Evolutionary conservation across 1,140 invertebrate genomes (phyloP).

Genomic region (Achroia grisella): DNA sequence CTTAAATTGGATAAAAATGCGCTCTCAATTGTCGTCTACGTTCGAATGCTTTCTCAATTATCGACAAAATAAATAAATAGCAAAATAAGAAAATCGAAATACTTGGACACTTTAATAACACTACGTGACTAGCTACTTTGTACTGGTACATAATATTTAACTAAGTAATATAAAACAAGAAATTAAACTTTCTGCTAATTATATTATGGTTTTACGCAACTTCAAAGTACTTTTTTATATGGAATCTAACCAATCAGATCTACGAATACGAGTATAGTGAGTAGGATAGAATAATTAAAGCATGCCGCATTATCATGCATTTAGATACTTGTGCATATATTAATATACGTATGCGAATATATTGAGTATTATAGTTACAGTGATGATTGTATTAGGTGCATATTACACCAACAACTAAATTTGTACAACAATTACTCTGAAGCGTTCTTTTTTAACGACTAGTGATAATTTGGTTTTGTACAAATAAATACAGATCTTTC

Average conservation of each 20-base stretch:
- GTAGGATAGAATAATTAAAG: conserved; percentile 37
- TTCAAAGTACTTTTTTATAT: neutral
- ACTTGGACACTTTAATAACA: conserved; percentile 16
- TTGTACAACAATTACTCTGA: conserved; percentile 32
- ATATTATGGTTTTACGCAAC: too few species aligned
- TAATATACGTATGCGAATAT: conserved; percentile 31
- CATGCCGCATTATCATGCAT: conserved; percentile 56
- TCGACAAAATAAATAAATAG: conserved; percentile 9
- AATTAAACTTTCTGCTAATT: conserved; percentile 13
- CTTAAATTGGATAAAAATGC: conserved; percentile 1
- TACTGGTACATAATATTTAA: conserved; percentile 41
- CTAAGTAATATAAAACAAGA: too few species aligned
- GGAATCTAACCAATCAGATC: conserved; percentile 19
- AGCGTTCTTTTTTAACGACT: conserved; percentile 51
- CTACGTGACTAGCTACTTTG: conserved; percentile 64
- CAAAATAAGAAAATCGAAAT: conserved; percentile 4
- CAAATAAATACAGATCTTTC: conserved; percentile 39
- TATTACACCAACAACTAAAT: conserved; percentile 40
- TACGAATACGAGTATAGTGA: conserved; percentile 23
- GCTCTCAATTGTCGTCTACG: too few species aligned
- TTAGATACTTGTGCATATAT: conserved; percentile 32
- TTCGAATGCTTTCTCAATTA: too few species aligned
- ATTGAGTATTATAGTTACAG: conserved; percentile 42
- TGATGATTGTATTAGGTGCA: conserved; percentile 27
- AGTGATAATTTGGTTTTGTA: conserved; percentile 43